Conservation (phyloP, 30 jellyfish, hydroid and myxozoan species). For the Hydractinia symbiolongicarpus region DNA sequence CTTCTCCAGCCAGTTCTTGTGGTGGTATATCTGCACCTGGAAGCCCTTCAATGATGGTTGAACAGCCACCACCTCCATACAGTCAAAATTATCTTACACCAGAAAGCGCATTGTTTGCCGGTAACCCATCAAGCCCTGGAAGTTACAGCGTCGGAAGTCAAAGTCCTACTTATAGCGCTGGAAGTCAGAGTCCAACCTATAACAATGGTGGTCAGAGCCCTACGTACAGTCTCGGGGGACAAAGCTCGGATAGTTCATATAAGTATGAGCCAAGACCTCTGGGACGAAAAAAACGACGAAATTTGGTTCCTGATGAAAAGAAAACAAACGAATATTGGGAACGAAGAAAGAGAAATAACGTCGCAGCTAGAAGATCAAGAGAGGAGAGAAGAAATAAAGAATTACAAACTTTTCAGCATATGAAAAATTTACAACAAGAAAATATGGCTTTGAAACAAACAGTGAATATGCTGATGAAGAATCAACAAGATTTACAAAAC, state of each 20-base stretch:
- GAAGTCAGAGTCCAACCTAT: constrained; percentile 19
- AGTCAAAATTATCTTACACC: constrained; percentile 23
- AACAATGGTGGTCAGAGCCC: constrained; percentile 19
- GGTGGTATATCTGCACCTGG: constrained; percentile 33
- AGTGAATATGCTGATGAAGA: constrained; percentile 27
- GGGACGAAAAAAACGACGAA: constrained; percentile 37
- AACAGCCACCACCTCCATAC: neutral
- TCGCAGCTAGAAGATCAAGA: constrained; percentile 38
- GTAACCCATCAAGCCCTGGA: neutral
- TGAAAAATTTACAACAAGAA: constrained; percentile 36
- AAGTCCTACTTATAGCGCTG: constrained; percentile 19
- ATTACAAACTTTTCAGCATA: constrained; percentile 33
- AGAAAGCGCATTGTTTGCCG: constrained; percentile 16
- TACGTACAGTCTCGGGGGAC: constrained; percentile 10
- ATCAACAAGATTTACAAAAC: constrained; percentile 33
- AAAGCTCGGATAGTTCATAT: constrained; percentile 21
- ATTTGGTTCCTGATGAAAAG: constrained; percentile 40
- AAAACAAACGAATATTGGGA: constrained; percentile 43
- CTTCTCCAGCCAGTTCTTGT: constrained; percentile 39
- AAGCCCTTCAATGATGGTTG: constrained; percentile 12
- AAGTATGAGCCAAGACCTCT: constrained; percentile 45
- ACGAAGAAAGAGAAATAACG: constrained; percentile 32
- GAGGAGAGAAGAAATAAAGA: constrained; percentile 40
- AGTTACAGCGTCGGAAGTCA: constrained; percentile 13
- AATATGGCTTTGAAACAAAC: constrained; percentile 35